Evolutionary conservation across 2,113 vertebrate species (phyloP), one percentile per base, ranked within the genome.

Genomic region (Cynoglossus semilaevis): DNA sequence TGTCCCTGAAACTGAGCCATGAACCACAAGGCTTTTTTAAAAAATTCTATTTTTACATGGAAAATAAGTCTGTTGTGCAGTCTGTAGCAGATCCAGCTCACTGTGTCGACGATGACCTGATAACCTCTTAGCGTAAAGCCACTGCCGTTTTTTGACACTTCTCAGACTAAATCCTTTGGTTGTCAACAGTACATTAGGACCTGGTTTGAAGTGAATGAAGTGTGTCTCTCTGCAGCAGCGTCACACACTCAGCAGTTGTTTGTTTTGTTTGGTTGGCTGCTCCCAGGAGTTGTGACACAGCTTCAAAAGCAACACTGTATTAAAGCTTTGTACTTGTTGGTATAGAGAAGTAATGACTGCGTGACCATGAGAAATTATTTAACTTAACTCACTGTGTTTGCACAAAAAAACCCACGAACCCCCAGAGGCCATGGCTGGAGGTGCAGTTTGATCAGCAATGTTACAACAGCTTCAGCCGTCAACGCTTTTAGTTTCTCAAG

Each of bases 331-430:
- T 36, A 47, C 37, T 44, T 48, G 29, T 38, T 58, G 50, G 16
- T 60, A 19, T 51, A 48, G 41, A 46, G 19, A 57, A 57, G 51
- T 57, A 66, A 66, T 62, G 42, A 70, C 22, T 29, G 3, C 22
- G 6, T 29, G 22, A 29, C 22, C 22, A 6, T 29, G 22, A 29
- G 22, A 29, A 29, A 29, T 29, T 29, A 29, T 29, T 29, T 29
- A 2, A 29, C 22, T 29, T 29, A n/a, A n/a, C n/a, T 29, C 22
- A 29, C 22, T 29, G 22, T 29, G 22, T 29, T 29, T 29, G 22
- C 22, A 29, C 22, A 29, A 6, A 2, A 29, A 29, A 29, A 29
- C 2, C n/a, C 22, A 29, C 22, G 22, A 29, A 29, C 22, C 22
- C 22, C 22, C 22, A 6, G 22, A 29, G 22, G 22, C 6, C 2